Conservation (phyloP, 2,797 vertebrate species). For the Coregonus suidteri region DNA sequence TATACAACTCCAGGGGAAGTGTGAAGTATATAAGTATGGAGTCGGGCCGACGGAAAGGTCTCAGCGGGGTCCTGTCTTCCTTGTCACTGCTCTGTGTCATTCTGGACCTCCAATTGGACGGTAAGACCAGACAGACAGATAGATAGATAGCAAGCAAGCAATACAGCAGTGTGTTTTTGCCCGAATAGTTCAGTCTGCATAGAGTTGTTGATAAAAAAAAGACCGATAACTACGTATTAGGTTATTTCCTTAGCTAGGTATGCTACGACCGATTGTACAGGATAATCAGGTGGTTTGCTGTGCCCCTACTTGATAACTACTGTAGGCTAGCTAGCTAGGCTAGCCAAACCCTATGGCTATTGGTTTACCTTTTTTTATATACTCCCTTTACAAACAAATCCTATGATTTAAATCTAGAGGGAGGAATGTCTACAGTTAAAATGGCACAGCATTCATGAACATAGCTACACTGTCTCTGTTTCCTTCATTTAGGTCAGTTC, state of each 20-base stretch:
- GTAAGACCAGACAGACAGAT: conserved; percentile 57
- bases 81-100: conserved; percentile 83
- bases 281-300: neutral
- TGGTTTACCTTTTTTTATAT: neutral
- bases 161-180: neutral
- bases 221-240: neutral
- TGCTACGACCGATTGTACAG: neutral
- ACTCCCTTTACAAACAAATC: neutral
- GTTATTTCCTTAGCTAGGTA: too few species aligned
- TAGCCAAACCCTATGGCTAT: neutral
- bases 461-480: neutral
- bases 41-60: conserved; percentile 72
- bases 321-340: neutral
- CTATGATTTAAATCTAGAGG: neutral
- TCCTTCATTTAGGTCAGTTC: neutral
- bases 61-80: conserved; percentile 78
- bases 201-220: neutral
- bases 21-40: conserved; percentile 63
- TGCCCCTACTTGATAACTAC: neutral
- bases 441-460: neutral
- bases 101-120: conserved; percentile 83
- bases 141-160: too few species aligned
- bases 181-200: neutral
- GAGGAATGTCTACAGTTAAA: neutral
- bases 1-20: conserved; percentile 24